A percentile compares a stretch with the other conserved stretches of the same genome.
These are phyloP conservation scores for Trematocara stigmaticum DNA, from an alignment of 2,113 vertebrate genomes.

Conservation along the genomic window DNA sequence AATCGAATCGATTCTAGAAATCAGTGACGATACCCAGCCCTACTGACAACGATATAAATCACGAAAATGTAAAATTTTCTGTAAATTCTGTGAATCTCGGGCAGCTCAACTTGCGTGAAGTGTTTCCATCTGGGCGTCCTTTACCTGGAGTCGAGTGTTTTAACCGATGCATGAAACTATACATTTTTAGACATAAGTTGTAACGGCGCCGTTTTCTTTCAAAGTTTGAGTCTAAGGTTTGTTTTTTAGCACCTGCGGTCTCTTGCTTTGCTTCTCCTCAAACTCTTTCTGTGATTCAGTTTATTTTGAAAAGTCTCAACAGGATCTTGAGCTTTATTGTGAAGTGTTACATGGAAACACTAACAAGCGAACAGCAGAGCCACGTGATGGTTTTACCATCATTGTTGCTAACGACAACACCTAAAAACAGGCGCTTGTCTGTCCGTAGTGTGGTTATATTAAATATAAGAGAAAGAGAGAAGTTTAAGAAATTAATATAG, in stretches of 20 bases:
- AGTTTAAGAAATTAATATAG: accelerated
- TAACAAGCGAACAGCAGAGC: too few relatives aligned
- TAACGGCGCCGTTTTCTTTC: accelerated
- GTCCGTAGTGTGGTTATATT: accelerated
- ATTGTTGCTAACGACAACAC: not conserved
- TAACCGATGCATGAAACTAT: not conserved
- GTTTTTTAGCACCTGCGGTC: too few relatives aligned
- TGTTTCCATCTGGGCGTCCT: accelerated
- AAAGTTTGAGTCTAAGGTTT: not conserved
- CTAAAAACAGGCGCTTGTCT: accelerated
- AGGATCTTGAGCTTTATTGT: too few relatives aligned
- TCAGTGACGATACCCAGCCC: too few relatives aligned
- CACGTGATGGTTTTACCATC: not conserved
- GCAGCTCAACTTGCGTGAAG: accelerated
- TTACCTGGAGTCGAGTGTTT: accelerated
- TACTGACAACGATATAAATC: not conserved
- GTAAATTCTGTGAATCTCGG: not conserved
- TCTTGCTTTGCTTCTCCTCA: too few relatives aligned
- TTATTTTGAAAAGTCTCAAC: too few relatives aligned
- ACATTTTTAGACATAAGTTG: not conserved
- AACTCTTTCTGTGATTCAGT: too few relatives aligned
- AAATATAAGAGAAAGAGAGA: not conserved
- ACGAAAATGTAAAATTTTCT: not conserved
- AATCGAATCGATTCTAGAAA: too few relatives aligned
- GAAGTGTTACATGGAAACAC: too few relatives aligned